A percentile compares a stretch with the other conserved stretches of the same genome.
phyloP scores from a whole-genome alignment of 2,797 vertebrate genomes.

The Clarias pachynema region DNA sequence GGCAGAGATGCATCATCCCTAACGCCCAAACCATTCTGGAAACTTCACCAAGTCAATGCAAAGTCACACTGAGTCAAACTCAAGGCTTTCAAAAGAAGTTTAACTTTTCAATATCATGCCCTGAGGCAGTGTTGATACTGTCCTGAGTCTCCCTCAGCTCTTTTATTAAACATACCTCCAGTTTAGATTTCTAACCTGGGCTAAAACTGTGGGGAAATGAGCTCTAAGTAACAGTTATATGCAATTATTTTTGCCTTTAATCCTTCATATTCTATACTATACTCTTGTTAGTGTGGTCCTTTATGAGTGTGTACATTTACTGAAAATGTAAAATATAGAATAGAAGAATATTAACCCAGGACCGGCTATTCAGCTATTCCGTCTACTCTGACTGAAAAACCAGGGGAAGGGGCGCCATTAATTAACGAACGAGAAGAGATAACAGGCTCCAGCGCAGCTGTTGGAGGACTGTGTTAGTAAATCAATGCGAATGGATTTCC shows the following conservation, averaged over 20 bases:
- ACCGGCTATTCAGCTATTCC: conserved; percentile 65
- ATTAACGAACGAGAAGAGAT: conserved; percentile 70
- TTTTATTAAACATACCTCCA: conserved; percentile 9
- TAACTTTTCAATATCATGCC: neutral
- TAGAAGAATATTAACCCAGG: conserved; percentile 56
- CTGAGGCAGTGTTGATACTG: neutral
- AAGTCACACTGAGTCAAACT: neutral
- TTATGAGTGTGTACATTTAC: too few relatives aligned
- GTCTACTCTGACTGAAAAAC: conserved; percentile 68
- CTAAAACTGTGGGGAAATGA: neutral
- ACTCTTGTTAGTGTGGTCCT: neutral
- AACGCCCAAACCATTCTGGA: neutral
- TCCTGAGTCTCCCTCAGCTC: neutral
- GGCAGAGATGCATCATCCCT: neutral
- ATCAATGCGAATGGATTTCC: conserved; percentile 72
- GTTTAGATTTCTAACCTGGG: neutral
- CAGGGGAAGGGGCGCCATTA: conserved; percentile 71
- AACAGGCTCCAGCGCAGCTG: conserved; percentile 55
- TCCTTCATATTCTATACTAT: neutral
- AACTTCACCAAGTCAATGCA: neutral
- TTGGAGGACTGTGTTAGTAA: conserved; percentile 76
- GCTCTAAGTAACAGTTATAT: too few relatives aligned
- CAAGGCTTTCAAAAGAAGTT: neutral
- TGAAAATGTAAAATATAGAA: neutral
- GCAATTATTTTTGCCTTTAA: neutral